Evolutionary conservation across 2,888 invertebrate species (phyloP).

Genomic region (Heliconius cydno): DNA sequence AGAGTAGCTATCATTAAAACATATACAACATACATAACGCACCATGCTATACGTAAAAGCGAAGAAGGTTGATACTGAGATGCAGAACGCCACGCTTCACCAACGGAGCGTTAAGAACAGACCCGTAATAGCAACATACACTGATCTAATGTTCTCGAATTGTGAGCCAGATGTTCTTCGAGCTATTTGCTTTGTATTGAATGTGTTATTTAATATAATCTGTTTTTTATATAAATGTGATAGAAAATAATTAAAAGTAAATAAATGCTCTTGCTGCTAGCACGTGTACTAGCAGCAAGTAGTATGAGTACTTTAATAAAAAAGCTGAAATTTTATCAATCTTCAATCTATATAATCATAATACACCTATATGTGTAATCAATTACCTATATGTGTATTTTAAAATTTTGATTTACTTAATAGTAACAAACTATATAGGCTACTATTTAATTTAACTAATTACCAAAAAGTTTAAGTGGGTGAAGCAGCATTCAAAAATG

Average conservation of each 20-base stretch:
- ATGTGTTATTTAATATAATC: slow-evolving; percentile 29
- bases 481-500: no score
- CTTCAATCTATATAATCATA: no score
- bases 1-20: slow-evolving; percentile 1
- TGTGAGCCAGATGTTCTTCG: slow-evolving; percentile 47
- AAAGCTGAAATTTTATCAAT: no score
- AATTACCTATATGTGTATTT: no score
- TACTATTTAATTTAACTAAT: no score
- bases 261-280: not conserved
- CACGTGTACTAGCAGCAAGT: no score
- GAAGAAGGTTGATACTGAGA: slow-evolving; percentile 63
- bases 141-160: slow-evolving; percentile 50
- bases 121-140: slow-evolving; percentile 61
- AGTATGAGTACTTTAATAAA: no score
- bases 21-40: slow-evolving; percentile 26
- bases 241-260: not conserved
- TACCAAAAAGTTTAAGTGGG: no score
- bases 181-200: slow-evolving; percentile 32
- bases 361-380: no score
- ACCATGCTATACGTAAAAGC: slow-evolving; percentile 43
- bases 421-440: no score
- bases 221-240: not conserved
- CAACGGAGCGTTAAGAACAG: slow-evolving; percentile 72
- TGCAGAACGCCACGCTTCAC: slow-evolving; percentile 65
- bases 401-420: no score